Evolutionary conservation across 1,140 invertebrate genomes (phyloP), one percentile per base, ranked within the genome.

Genomic region (Eurosta solidaginis): DNA sequence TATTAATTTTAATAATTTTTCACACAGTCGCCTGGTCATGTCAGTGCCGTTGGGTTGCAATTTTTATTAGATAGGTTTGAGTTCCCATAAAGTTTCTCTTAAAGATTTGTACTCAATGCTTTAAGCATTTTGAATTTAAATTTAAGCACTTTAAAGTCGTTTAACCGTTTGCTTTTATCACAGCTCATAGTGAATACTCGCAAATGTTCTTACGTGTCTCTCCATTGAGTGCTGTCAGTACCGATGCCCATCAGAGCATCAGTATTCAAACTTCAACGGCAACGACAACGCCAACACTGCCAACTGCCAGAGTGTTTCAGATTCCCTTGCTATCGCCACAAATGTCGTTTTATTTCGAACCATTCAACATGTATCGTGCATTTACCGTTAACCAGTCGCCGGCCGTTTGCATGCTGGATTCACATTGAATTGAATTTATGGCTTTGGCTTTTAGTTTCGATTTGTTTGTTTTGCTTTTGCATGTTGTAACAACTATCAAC

Each of bases 361-460:
- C 33, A 29, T 68, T 68, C 33, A 7, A 54, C 20, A 36, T 68
- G 20, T 40, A 17, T 17, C 5, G 10, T 49, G 4, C 10, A 1
- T 52, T 4, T 17, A 52, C 22, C 20, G 49, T 17, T 25, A n/a
- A 25, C 49, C 25, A 52, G 20, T 52, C 49, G 54, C 1, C 54
- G 29, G n/a, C 59, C 33, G 17, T 42, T 68, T 42, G 33, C 36
- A 1, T 42, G 59, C 33, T 40, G 33, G 9, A 36, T 68, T 36
- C 12, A n/a, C 33, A 68, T 68, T 68, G 59, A 68, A 68, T n/a
- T 68, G 59, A 68, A 68, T 68, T 68, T 68, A 68, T 68, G 59
- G 59, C 33, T 68, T 68, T 68, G 33, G 33, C 59, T 68, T 68
- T 68, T 68, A 40, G 59, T 68, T 68, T 68, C 59, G 59, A 68